These are phyloP conservation scores for Parazoanthus swiftii DNA, from an alignment of 92 coral and sea anemone species.

Conservation along the genomic window DNA sequence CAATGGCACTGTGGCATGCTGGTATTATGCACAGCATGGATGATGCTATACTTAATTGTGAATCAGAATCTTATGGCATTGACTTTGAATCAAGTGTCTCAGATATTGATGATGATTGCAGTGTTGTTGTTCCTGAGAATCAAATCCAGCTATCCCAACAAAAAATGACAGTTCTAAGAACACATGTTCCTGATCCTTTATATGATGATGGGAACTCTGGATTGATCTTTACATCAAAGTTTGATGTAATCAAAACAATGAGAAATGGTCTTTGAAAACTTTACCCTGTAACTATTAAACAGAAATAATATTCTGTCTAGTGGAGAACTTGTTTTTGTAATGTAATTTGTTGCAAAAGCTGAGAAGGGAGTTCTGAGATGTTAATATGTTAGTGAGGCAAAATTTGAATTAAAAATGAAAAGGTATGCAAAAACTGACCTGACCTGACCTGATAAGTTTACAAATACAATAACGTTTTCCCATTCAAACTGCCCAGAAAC, in stretches of 20 bases:
- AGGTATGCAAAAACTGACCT: not conserved
- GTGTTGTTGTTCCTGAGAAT: conserved; percentile 55
- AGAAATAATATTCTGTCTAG: not conserved
- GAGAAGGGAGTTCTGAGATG: not conserved
- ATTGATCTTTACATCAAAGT: conserved; percentile 44
- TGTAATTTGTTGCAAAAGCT: conserved; percentile 2
- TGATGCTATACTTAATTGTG: conserved; percentile 38
- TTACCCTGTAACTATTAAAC: conserved; percentile 6
- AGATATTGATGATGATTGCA: conserved; percentile 43
- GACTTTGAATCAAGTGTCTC: conserved; percentile 60
- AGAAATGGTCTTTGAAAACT: conserved; percentile 5
- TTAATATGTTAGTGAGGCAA: not conserved
- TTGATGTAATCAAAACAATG: conserved; percentile 31
- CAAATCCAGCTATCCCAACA: conserved; percentile 35
- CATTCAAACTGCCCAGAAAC: not conserved
- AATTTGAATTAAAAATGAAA: not conserved
- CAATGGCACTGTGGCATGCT: conserved; percentile 49
- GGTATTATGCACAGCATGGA: conserved; percentile 43
- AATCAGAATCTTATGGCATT: conserved; percentile 62
- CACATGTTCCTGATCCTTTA: conserved; percentile 53
- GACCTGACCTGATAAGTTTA: not conserved
- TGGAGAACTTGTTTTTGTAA: not conserved
- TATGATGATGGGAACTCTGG: conserved; percentile 62
- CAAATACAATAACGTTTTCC: not conserved
- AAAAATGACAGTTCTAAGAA: conserved; percentile 39